Percentiles rank a stretch among this genome's conserved stretches.
Conservation (phyloP, 1,140 invertebrate genomes). For the Bombus superbus region DNA sequence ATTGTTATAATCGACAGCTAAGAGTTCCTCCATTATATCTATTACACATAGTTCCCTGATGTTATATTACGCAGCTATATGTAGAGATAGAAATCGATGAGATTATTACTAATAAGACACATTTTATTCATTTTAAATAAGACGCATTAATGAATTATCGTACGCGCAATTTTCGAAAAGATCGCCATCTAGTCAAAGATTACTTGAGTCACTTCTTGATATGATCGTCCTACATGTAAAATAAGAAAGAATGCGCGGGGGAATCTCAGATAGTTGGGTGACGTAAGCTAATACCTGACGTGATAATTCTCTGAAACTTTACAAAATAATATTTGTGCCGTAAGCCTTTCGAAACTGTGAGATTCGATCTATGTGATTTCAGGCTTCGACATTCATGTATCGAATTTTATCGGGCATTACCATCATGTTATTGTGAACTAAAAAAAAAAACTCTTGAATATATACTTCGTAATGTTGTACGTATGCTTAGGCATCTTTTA, state of each 20-base stretch:
- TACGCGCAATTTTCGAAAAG: constrained; percentile 52
- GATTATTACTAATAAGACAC: constrained; percentile 52
- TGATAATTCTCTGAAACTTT: not conserved
- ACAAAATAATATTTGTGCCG: not conserved
- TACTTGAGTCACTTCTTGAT: constrained; percentile 35
- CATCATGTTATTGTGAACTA: constrained; percentile 20
- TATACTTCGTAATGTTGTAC: constrained; percentile 8
- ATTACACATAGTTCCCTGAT: constrained; percentile 31
- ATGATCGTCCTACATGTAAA: not conserved
- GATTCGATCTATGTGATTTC: not conserved
- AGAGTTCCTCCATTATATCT: constrained; percentile 41
- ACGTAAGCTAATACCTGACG: constrained; percentile 35
- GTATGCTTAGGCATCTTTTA: constrained; percentile 26
- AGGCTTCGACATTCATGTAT: constrained; percentile 39
- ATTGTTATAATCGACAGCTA: constrained; percentile 41
- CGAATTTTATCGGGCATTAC: constrained; percentile 43
- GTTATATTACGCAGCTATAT: constrained; percentile 45
- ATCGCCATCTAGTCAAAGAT: constrained; percentile 54
- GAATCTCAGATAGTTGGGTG: constrained; percentile 46
- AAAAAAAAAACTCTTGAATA: not conserved
- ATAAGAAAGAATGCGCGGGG: constrained; percentile 14
- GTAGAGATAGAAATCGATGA: constrained; percentile 47
- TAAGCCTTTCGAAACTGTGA: not conserved
- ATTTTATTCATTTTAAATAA: constrained; percentile 7
- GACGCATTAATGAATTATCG: constrained; percentile 21